These are phyloP conservation scores for Pteromalus puparum DNA, from an alignment of 1,140 invertebrate genomes.

Conservation along the genomic window DNA sequence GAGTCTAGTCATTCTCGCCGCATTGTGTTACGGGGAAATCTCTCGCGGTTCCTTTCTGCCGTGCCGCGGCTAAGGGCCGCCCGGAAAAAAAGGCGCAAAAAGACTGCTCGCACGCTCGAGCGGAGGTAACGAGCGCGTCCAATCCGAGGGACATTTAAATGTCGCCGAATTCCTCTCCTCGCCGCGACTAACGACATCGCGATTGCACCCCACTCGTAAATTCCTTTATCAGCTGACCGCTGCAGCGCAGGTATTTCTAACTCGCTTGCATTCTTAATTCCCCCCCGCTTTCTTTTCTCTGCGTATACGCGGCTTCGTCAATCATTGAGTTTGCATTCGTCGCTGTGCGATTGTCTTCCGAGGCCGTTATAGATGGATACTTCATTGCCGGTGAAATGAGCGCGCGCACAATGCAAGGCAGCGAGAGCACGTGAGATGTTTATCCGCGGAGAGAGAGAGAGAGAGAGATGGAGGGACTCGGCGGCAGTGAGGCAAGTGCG, in stretches of 20 bases:
- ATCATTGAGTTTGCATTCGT: background rate
- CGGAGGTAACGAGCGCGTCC: slow-evolving; percentile 62
- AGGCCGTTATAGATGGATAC: background rate
- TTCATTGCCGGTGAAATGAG: slow-evolving; percentile 10
- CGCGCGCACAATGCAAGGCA: background rate
- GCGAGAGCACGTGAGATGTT: slow-evolving; percentile 29
- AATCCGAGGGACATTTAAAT: slow-evolving; percentile 52
- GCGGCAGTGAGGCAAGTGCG: slow-evolving; percentile 7
- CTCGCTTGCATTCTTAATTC: background rate
- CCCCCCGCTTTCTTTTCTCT: background rate
- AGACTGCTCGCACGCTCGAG: slow-evolving; percentile 52
- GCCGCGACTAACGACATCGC: slow-evolving; percentile 28
- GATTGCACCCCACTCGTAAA: slow-evolving; percentile 31
- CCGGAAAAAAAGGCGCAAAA: slow-evolving; percentile 54
- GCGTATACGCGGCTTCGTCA: background rate
- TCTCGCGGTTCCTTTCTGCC: slow-evolving; percentile 23
- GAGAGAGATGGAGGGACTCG: background rate
- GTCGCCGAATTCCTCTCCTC: slow-evolving; percentile 42
- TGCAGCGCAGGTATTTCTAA: background rate
- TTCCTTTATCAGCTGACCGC: slow-evolving; percentile 36
- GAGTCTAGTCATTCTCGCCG: slow-evolving; percentile 67
- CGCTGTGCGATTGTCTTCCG: background rate
- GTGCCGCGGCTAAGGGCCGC: slow-evolving; percentile 24
- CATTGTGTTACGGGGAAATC: slow-evolving; percentile 70
- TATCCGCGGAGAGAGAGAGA: slow-evolving; percentile 6